phyloP scores from a whole-genome alignment of 2,888 invertebrate genomes.

The Notodonta dromedarius region DNA sequence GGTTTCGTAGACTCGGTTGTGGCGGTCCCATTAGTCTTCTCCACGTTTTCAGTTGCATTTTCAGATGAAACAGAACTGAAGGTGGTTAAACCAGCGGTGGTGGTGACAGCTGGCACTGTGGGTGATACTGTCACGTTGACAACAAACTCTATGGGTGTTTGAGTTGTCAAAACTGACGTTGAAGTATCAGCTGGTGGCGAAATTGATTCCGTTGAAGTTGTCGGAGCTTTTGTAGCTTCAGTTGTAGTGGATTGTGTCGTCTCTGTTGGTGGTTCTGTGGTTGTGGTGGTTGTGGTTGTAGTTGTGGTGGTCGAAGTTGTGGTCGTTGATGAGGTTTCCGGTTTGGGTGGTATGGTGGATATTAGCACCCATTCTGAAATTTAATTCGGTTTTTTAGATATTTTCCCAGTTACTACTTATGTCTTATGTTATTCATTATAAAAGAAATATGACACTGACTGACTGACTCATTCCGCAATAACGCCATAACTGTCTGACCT shows the following conservation, averaged over 20 bases:
- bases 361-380: constrained; percentile 84
- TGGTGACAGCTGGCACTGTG: constrained; percentile 58
- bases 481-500: too few relatives aligned
- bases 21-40: constrained; percentile 45
- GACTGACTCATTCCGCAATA: too few relatives aligned
- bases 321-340: constrained; percentile 51
- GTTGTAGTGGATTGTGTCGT: constrained; percentile 15
- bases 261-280: constrained; percentile 17
- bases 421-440: too few relatives aligned
- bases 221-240: neutral
- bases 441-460: too few relatives aligned
- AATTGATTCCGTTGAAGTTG: constrained; percentile 18
- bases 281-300: constrained; percentile 25
- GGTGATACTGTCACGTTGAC: constrained; percentile 70
- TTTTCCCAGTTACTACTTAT: too few relatives aligned
- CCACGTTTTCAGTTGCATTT: constrained; percentile 41
- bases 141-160: constrained; percentile 60
- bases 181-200: constrained; percentile 17
- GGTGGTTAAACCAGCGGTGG: constrained; percentile 50
- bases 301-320: constrained; percentile 33
- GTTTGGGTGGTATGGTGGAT: constrained; percentile 66
- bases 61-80: constrained; percentile 46
- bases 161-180: constrained; percentile 23
- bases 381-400: neutral
- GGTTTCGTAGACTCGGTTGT: constrained; percentile 26